These are phyloP conservation scores for Rafetus swinhoei DNA, from an alignment of 2,113 vertebrate species.

Conservation along the genomic window DNA sequence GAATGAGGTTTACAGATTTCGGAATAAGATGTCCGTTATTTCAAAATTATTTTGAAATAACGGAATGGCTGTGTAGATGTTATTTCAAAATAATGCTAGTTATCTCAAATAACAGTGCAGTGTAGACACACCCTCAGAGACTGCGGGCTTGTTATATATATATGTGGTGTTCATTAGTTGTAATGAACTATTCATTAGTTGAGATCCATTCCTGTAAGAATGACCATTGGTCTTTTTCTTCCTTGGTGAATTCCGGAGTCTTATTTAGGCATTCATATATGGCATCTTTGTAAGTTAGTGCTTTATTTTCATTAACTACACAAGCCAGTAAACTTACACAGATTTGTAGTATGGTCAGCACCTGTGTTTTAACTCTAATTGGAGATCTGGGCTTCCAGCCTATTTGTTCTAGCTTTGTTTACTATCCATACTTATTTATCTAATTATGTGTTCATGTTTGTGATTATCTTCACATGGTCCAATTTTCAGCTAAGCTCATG, in stretches of 20 bases:
- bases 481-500: not conserved
- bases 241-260: not conserved
- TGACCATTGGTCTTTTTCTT: not conserved
- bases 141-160: not conserved
- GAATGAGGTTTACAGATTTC: too few species aligned
- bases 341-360: not conserved
- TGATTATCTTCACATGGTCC: not conserved
- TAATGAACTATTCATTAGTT: not conserved
- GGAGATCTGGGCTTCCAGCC: not conserved
- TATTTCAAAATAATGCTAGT: too few species aligned
- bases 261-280: not conserved
- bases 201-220: not conserved
- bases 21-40: too few species aligned
- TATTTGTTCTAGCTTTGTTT: not conserved
- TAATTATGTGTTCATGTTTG: not conserved
- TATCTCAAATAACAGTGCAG: too few species aligned
- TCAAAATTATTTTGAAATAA: too few species aligned
- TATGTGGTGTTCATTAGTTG: not conserved
- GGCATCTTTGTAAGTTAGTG: not conserved
- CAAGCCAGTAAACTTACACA: not conserved
- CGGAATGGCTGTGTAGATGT: too few species aligned
- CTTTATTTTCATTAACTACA: not conserved
- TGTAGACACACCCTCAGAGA: too few species aligned
- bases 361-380: not conserved
- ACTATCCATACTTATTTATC: rapidly evolving